Conservation (phyloP, 2,888 invertebrate species). For the Linyphia triangularis region DNA sequence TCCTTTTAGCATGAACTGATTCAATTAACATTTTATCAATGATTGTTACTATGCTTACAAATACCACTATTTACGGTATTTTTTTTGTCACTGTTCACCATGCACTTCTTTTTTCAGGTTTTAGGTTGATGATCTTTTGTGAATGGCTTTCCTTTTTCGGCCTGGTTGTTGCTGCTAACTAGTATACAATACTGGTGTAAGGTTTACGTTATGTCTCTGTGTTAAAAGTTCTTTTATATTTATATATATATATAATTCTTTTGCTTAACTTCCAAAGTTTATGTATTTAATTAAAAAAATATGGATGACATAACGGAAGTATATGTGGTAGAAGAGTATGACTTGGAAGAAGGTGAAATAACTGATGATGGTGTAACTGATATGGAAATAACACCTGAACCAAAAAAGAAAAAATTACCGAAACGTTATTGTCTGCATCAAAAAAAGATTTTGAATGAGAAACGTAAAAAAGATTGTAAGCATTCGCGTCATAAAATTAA, state of each 20-base stretch:
- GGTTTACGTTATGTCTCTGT: slow-evolving; percentile 7
- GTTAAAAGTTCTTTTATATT: neutral
- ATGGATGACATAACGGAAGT: slow-evolving; percentile 22
- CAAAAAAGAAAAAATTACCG: slow-evolving; percentile 29
- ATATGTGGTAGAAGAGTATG: slow-evolving; percentile 28
- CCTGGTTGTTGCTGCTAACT: neutral
- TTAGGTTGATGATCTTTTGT: slow-evolving; percentile 9
- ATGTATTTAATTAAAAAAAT: neutral
- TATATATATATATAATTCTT: neutral
- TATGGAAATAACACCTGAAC: neutral
- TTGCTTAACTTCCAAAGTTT: neutral
- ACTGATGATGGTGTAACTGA: slow-evolving; percentile 20
- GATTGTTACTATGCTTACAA: too few relatives aligned
- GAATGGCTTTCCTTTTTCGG: neutral
- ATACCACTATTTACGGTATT: neutral
- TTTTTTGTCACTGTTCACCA: neutral
- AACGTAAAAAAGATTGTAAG: slow-evolving; percentile 24
- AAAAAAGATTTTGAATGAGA: neutral
- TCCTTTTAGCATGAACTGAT: too few relatives aligned
- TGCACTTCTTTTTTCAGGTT: slow-evolving; percentile 42
- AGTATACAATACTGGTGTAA: slow-evolving; percentile 24
- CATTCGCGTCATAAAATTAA: slow-evolving; percentile 1
- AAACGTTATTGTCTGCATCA: slow-evolving; percentile 43
- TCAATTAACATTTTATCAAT: too few relatives aligned
- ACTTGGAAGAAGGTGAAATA: slow-evolving; percentile 69